Base-by-base conservation (phyloP, 2,113 vertebrate species). In the Sigmodon hispidus region DNA sequence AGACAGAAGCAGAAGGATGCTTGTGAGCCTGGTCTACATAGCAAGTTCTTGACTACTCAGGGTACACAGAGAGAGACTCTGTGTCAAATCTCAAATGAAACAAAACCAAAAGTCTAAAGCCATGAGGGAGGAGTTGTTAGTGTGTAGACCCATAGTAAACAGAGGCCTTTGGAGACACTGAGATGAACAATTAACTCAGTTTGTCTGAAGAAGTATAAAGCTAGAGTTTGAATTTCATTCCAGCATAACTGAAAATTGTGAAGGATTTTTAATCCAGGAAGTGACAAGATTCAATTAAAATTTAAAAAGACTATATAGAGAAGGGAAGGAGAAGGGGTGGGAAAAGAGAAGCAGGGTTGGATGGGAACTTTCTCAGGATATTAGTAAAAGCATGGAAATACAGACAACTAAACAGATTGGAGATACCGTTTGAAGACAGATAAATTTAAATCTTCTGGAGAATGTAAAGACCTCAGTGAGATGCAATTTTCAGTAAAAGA, bases 391-490 rank as follows among this genome's bases (percentile, higher is more conserved):
- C 59, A 69, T 45, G 36, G 45, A 84, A 93, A 91, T 65, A 69
- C 5, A 57, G 72, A 83, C 7, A 92, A 95, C 65, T 43, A 94
- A 65, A 92, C 12, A 95, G 40, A 94, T 57, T 88, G 76, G 52
- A 84, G 16, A 65, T 93, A 84, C 29, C 76, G 94, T 94, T 79
- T 93, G 65, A 24, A 91, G 48, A 90, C 40, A 90, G 87, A 87
- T 63, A 94, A 50, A 91, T 91, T 86, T 86, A 90, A 77, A 94
- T 79, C 36, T 87, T 91, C 52, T 79, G 50, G 80, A 91, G 69
- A 96, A 93, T 94, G 87, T 85, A 88, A 96, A 93, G 55, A 80
- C 48, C 22, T 89, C 34, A 79, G 3, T 81, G 34, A 87, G n/a
- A 96, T 36, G 77, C 34, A 87, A 77, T 15, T 72, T 90, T 84